Percentiles rank a stretch among this genome's conserved stretches.
Evolutionary conservation across 2,888 invertebrate genomes (phyloP).

Genomic region (Tetranychus piercei): DNA sequence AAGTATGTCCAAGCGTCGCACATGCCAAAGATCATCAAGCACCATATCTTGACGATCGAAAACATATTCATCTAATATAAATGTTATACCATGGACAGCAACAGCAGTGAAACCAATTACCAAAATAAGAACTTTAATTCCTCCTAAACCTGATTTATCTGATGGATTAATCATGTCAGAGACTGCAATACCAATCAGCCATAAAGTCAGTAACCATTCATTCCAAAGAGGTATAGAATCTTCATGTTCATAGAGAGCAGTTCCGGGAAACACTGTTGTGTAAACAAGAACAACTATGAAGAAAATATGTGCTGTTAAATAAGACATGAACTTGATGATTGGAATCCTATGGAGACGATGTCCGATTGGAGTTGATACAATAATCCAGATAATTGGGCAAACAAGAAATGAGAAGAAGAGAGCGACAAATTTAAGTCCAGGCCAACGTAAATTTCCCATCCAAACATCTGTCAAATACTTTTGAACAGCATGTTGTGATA

Average conservation of each 20-base stretch:
- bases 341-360: conserved; percentile 95
- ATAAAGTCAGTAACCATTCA: conserved; percentile 83
- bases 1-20: conserved; percentile 55
- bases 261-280: conserved; percentile 39
- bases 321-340: conserved; percentile 98
- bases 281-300: conserved; percentile 78
- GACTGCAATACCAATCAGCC: conserved; percentile 80
- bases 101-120: conserved; percentile 69
- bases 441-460: conserved; percentile 92
- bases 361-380: conserved; percentile 79
- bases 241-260: conserved; percentile 33
- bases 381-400: conserved; percentile 88
- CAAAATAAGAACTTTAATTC: conserved; percentile 42
- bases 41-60: conserved; percentile 28
- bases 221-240: conserved; percentile 75
- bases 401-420: conserved; percentile 78
- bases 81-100: conserved; percentile 62
- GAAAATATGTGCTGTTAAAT: conserved; percentile 93
- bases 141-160: conserved; percentile 87
- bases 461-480: conserved; percentile 77
- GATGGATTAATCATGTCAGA: conserved; percentile 94
- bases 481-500: conserved; percentile 91
- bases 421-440: conserved; percentile 78
- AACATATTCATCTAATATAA: conserved; percentile 28
- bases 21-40: not conserved